Base-by-base conservation (phyloP, 2,797 vertebrate genomes). In the Notoglanidium macrostoma region DNA sequence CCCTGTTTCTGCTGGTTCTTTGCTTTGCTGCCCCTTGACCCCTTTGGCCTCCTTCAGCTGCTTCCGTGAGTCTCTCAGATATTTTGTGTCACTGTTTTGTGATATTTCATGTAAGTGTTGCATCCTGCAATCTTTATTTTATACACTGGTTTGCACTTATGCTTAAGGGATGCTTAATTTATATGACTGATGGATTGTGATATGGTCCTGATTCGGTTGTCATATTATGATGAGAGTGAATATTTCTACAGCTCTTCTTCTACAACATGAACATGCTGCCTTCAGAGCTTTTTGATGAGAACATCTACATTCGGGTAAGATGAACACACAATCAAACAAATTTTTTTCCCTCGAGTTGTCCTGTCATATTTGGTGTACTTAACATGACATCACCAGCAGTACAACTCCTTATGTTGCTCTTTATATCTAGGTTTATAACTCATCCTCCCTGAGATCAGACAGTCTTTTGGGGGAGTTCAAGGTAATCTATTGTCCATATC, bases 211-310 rank as follows among this genome's bases (percentile, higher is more conserved):
- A 40, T 40, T 40, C 35, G 35, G 26, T 49, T 67, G 29, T 74
- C 54, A 61, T 26, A 67, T 76, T 67, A 35, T 82, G 46, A 87
- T 83, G 74, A 19, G 15, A n/a, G 54, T 74, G 1, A 61, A 54
- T 65, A 32, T 87, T 85, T 91, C 89, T 46, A 92, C 94, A 99
- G 98, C 95, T 97, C 51, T 98, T 99, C 93, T 99, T 97, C 96
- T 99, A 97, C 95, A 99, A 99, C n/a, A 92, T 99, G 5, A 97
- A 97, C 91, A 97, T 97, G 94, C 95, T 97, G 49, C 97, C 98
- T 59, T 96, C 96, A 82, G 97, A 98, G 79, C 90, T 99, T 87
- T 96, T 99, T 89, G 98, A 99, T 73, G 97, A 99, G 92, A 96
- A 95, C 83, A 91, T 99, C 85, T 95, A 92, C 85, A 94, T 99